phyloP scores from a whole-genome alignment of 2,888 invertebrate genomes.

The Caenorhabditis auriculariae region DNA sequence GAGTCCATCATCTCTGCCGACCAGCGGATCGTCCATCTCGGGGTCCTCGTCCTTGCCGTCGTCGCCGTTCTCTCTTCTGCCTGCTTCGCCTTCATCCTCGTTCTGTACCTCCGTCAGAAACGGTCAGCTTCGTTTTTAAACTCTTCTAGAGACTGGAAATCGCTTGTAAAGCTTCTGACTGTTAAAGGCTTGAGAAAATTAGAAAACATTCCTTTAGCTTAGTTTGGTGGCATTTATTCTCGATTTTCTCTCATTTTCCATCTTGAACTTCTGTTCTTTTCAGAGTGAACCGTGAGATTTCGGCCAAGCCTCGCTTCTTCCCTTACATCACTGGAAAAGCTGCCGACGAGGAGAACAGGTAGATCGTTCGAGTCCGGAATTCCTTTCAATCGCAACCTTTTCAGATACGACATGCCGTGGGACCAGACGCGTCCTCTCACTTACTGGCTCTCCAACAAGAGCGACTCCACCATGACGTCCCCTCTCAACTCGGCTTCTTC shows the following conservation, averaged over 20 bases:
- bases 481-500: constrained; percentile 39
- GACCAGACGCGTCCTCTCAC: constrained; percentile 26
- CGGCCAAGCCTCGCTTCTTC: constrained; percentile 32
- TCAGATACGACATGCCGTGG: constrained; percentile 45
- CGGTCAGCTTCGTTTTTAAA: constrained; percentile 16
- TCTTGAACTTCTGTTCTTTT: neutral
- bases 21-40: constrained; percentile 28
- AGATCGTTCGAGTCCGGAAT: neutral
- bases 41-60: constrained; percentile 34
- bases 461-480: constrained; percentile 32
- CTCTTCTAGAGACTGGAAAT: too few relatives aligned
- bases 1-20: constrained; percentile 13
- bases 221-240: neutral
- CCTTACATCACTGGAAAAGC: constrained; percentile 37
- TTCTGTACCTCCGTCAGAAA: constrained; percentile 31
- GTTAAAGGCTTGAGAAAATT: too few relatives aligned
- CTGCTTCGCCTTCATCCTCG: constrained; percentile 29
- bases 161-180: too few relatives aligned
- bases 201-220: neutral
- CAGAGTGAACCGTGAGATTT: too few relatives aligned
- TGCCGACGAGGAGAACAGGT: constrained; percentile 4
- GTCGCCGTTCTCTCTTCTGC: constrained; percentile 30
- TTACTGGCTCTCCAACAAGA: constrained; percentile 31
- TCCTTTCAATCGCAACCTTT: neutral
- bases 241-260: neutral